Conservation (phyloP, 2,888 invertebrate species). For the Himalopsyche tibetana region DNA sequence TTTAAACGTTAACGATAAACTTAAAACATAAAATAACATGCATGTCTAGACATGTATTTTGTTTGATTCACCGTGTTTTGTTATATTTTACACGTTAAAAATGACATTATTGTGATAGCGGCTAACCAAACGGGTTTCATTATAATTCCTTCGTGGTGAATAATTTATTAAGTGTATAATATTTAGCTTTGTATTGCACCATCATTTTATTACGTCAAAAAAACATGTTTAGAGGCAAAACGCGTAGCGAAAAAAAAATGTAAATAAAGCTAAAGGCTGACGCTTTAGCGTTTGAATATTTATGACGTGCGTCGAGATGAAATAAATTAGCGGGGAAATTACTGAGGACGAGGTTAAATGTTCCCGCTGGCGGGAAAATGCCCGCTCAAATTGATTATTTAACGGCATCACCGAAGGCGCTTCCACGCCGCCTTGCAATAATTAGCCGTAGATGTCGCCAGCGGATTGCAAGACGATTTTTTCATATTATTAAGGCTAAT, state of each 20-base stretch:
- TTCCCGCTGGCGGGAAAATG: conserved; percentile 34
- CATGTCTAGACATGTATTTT: too few species aligned
- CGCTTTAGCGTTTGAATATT: conserved; percentile 49
- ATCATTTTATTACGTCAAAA: conserved; percentile 25
- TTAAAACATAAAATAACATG: too few species aligned
- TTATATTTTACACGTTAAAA: too few species aligned
- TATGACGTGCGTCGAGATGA: conserved; percentile 49
- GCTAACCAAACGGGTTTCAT: too few species aligned
- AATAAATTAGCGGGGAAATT: conserved; percentile 54
- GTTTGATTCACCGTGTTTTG: too few species aligned
- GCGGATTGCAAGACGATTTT: conserved; percentile 12
- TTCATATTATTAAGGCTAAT: neutral
- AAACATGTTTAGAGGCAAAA: neutral
- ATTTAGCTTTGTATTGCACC: conserved; percentile 9
- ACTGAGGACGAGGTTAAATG: conserved; percentile 44
- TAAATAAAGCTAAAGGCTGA: conserved; percentile 1
- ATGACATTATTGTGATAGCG: too few species aligned
- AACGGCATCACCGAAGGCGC: conserved; percentile 55
- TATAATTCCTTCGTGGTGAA: too few species aligned
- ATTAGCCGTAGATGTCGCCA: conserved; percentile 39
- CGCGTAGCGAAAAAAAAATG: neutral
- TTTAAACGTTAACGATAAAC: too few species aligned
- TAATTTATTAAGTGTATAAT: too few species aligned
- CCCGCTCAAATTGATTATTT: conserved; percentile 57
- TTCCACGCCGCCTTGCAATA: conserved; percentile 37